Conservation (phyloP, 2,888 invertebrate genomes). For the Drosophila anomalata region DNA sequence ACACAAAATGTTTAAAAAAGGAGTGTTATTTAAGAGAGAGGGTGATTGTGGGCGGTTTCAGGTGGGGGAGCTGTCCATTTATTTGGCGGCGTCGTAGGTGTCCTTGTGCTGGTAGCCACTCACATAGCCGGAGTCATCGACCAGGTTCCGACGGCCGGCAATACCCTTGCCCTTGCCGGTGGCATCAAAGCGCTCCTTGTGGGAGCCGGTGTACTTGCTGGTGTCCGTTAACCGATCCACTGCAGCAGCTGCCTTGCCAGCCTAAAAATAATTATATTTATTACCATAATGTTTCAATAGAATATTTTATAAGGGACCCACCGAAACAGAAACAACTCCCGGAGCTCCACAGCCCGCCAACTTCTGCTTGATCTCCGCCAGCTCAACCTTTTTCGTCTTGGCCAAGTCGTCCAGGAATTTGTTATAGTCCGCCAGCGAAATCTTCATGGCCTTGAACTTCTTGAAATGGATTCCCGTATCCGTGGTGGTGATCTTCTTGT, state of each 20-base stretch:
- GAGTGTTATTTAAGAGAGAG: constrained; percentile 2
- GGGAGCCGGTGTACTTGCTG: constrained; percentile 94
- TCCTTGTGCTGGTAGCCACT: constrained; percentile 93
- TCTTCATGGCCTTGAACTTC: constrained; percentile 92
- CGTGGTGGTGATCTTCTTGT: constrained; percentile 93
- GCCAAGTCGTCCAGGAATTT: constrained; percentile 94
- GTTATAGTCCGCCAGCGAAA: constrained; percentile 91
- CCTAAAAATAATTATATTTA: constrained; percentile 58
- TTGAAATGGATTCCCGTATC: constrained; percentile 96
- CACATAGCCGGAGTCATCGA: constrained; percentile 91
- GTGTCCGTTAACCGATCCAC: constrained; percentile 91
- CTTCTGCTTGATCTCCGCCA: constrained; percentile 91
- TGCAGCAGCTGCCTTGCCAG: constrained; percentile 83
- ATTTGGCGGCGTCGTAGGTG: constrained; percentile 88
- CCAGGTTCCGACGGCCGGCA: constrained; percentile 90
- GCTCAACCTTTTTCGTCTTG: constrained; percentile 92
- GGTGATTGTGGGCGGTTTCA: constrained; percentile 2
- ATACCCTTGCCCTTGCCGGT: constrained; percentile 94
- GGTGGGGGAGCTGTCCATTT: constrained; percentile 48
- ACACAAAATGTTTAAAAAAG: constrained; percentile 33
- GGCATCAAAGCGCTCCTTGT: constrained; percentile 93
- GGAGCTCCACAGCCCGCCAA: constrained; percentile 92
- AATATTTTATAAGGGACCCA: constrained; percentile 43
- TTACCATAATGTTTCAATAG: neutral
- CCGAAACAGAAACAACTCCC: constrained; percentile 84